A percentile compares a stretch with the other conserved stretches of the same genome.
Conservation (phyloP, 2,888 invertebrate genomes). For the Deroplatys truncata region DNA sequence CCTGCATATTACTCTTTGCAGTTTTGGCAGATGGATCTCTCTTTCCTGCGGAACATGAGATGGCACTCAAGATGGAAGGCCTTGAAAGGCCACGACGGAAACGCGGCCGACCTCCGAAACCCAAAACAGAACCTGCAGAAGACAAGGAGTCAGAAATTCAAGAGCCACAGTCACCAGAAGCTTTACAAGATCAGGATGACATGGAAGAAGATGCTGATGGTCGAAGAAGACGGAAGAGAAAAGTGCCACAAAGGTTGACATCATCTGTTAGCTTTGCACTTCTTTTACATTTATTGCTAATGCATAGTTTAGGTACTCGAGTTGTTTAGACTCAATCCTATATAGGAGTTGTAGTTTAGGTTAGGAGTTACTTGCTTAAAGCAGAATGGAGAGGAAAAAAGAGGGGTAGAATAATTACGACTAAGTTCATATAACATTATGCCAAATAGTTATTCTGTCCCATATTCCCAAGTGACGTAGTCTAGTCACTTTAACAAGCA, state of each 20-base stretch:
- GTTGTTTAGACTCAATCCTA: no score
- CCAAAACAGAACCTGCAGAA: constrained; percentile 37
- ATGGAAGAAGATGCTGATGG: constrained; percentile 50
- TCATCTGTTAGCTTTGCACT: not conserved
- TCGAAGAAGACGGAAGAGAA: constrained; percentile 56
- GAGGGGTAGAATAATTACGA: no score
- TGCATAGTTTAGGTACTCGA: no score
- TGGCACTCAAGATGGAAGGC: constrained; percentile 60
- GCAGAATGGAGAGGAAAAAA: no score
- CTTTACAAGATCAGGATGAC: constrained; percentile 37
- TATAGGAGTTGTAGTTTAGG: no score
- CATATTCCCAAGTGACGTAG: no score
- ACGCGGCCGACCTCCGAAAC: constrained; percentile 66
- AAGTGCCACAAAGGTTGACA: constrained; percentile 57
- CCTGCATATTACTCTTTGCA: constrained; percentile 38
- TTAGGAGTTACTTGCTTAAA: no score
- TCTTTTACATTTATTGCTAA: not conserved
- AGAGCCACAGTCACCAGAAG: constrained; percentile 16
- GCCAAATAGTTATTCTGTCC: no score
- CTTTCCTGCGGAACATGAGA: constrained; percentile 61
- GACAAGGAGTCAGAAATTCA: constrained; percentile 38
- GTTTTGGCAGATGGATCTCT: constrained; percentile 59
- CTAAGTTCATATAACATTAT: no score
- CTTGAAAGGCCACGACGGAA: constrained; percentile 63
- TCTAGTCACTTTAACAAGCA: no score